A percentile compares a stretch with the other conserved stretches of the same genome.
phyloP scores from a whole-genome alignment of 2,113 vertebrate species.

The Notiomystis cincta region DNA sequence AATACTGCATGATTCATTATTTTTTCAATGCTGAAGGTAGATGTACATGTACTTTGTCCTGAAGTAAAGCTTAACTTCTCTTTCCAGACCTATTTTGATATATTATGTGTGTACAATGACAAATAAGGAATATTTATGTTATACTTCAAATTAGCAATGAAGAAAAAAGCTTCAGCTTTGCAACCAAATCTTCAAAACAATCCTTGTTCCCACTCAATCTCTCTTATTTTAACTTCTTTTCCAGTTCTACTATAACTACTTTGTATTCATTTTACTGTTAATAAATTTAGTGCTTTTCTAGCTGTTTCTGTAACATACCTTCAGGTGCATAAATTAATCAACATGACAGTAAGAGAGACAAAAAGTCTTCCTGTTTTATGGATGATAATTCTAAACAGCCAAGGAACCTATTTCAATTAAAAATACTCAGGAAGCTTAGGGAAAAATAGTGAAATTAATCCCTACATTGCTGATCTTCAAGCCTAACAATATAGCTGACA shows the following conservation, averaged over 20 bases:
- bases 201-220: not conserved
- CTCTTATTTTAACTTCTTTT: not conserved
- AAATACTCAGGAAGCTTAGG: not conserved
- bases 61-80: not conserved
- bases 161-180: not conserved
- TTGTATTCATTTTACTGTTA: not conserved
- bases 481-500: not conserved
- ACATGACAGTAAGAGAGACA: not conserved
- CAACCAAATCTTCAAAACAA: not conserved
- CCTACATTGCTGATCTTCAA: not conserved
- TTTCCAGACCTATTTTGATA: not conserved
- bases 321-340: not conserved
- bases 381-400: not conserved
- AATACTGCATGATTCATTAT: fast-evolving
- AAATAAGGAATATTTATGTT: not conserved
- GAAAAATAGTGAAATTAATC: not conserved
- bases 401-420: not conserved
- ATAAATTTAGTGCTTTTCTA: not conserved
- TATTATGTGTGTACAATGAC: not conserved
- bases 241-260: not conserved
- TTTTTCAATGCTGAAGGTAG: not conserved
- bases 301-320: not conserved
- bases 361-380: not conserved
- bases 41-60: not conserved
- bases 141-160: not conserved